Evolutionary conservation across 2,888 invertebrate genomes (phyloP).

Genomic region (Lithophane socia): DNA sequence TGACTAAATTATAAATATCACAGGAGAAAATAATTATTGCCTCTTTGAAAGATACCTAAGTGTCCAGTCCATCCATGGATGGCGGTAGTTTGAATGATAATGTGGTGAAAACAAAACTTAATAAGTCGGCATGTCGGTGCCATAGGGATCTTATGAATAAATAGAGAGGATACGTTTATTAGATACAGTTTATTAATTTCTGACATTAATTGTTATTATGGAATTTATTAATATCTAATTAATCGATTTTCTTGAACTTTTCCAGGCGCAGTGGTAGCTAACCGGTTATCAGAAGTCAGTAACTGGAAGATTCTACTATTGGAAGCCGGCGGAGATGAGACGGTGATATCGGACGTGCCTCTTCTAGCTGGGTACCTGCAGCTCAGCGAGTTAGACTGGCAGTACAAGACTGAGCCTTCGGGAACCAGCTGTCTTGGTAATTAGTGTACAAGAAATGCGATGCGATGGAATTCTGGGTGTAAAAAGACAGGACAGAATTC

Average conservation of each 20-base stretch:
- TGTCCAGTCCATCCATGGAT: background rate
- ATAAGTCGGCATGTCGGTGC: background rate
- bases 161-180: background rate
- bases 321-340: slow-evolving; percentile 97
- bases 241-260: background rate
- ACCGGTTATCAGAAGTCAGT: slow-evolving; percentile 94
- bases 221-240: background rate
- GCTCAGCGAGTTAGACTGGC: slow-evolving; percentile 96
- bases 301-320: slow-evolving; percentile 95
- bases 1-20: background rate
- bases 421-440: slow-evolving; percentile 95
- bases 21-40: background rate
- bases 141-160: background rate
- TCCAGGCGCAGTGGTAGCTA: slow-evolving; percentile 95
- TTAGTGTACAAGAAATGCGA: slow-evolving; percentile 14
- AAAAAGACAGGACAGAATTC: background rate
- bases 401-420: slow-evolving; percentile 97
- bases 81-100: background rate
- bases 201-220: background rate
- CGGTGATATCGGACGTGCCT: slow-evolving; percentile 97
- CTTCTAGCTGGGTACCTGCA: slow-evolving; percentile 96
- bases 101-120: background rate
- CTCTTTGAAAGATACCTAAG: background rate
- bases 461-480: background rate
- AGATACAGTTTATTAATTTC: background rate